Base-by-base conservation (phyloP, 92 coral and sea anemone species). In the Palythoa grandis region DNA sequence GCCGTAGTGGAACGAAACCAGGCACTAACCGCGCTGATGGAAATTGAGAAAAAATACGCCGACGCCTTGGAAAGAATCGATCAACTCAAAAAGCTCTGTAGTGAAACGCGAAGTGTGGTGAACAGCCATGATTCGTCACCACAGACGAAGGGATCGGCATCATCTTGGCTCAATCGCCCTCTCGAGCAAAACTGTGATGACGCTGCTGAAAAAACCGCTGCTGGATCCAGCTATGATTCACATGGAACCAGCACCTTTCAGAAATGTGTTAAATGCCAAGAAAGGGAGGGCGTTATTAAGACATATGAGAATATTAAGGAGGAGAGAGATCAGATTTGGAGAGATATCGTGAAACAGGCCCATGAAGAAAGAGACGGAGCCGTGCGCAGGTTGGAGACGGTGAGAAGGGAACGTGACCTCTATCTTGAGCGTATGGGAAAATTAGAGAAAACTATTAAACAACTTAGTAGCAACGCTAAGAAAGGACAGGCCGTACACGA, bases 21-120 rank as follows among this genome's bases (percentile, higher is more conserved):
- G 88, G 98, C 98, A 40, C 79, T 96, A 60, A 80, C 93, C 61
- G 93, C 94, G 23, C 83, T 96, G 5, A 92, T 96, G 98, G 98
- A 96, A 60, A 87, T 96, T 53, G 98, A 96, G 80, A 93, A 91
- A 66, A 92, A 94, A 19, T 93, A 92, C 63, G 70, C 91, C 2
- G 90, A 92, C 68, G 95, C 98, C 11, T 48, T 90, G 7, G 67
- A 83, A 37, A 23, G 87, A 47, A 86, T 94, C 56, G 93, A 94
- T 40, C 89, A 76, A 37, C 86, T 91, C 35, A 85, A 80, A 40
- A 72, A 74, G 50, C 86, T 68, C 63, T 58, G 68, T 20, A 76
- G 71, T 58, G 84, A 87, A 53, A 67, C 79, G 16, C 71, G 70
- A 73, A 77, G 70, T 48, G 48, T 48, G 9, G 17, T 37, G 19